Conservation (phyloP, 2,888 invertebrate species). For the Gisinianus flammeolus region DNA sequence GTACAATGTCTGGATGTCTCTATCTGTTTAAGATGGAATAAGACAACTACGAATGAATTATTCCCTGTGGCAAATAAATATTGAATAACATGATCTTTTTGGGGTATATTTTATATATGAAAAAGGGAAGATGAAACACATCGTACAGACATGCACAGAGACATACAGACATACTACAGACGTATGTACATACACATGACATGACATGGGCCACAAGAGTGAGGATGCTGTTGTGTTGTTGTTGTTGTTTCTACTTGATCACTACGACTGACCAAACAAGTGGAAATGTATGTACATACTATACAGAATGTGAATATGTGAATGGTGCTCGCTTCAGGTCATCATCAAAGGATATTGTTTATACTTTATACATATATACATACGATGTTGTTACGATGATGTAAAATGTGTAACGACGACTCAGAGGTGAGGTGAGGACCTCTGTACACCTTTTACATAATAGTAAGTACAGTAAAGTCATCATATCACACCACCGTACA, state of each 20-base stretch:
- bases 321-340: conserved; percentile 1
- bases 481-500: background rate
- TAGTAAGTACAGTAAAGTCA: background rate
- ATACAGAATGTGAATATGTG: background rate
- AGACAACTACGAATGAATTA: too few species aligned
- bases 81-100: too few species aligned
- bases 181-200: too few species aligned
- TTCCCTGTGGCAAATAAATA: too few species aligned
- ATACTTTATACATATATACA: too few species aligned
- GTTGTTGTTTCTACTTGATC: background rate
- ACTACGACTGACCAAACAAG: background rate
- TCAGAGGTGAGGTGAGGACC: too few species aligned
- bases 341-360: background rate
- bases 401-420: too few species aligned
- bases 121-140: background rate
- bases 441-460: conserved; percentile 9
- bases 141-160: background rate
- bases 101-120: too few species aligned
- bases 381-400: background rate
- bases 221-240: background rate
- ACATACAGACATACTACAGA: too few species aligned
- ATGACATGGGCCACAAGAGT: conserved; percentile 2
- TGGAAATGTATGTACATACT: background rate
- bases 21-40: too few species aligned
- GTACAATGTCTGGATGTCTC: too few species aligned